phyloP scores from a whole-genome alignment of 2,797 vertebrate genomes.

The Gymnopithys bicolor region DNA sequence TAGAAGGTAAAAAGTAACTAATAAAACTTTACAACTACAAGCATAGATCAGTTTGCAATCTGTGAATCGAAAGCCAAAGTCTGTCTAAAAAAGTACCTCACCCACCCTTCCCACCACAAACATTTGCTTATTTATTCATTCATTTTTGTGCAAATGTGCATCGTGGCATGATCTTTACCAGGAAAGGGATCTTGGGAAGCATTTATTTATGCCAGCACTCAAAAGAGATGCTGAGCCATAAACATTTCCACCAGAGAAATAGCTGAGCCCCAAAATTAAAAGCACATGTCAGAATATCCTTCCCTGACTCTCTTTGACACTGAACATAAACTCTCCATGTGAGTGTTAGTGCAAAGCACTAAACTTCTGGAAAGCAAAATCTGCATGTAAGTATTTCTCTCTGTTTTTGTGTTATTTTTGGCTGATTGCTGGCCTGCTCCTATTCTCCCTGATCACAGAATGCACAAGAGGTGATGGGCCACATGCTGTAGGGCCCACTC shows the following conservation, averaged over 20 bases:
- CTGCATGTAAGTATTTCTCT: slow-evolving; percentile 33
- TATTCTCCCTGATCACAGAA: slow-evolving; percentile 56
- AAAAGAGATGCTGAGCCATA: slow-evolving; percentile 37
- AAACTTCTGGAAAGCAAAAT: slow-evolving; percentile 53
- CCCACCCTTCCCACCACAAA: neutral
- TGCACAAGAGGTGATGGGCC: slow-evolving; percentile 63
- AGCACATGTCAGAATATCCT: slow-evolving; percentile 57
- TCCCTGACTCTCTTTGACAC: slow-evolving; percentile 50
- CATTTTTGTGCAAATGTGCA: slow-evolving; percentile 4
- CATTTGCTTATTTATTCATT: neutral
- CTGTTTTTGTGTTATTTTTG: slow-evolving; percentile 61
- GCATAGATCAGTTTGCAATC: neutral
- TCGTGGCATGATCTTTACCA: neutral
- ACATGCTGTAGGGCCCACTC: slow-evolving; percentile 39
- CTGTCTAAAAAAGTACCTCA: neutral
- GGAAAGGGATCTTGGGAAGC: neutral
- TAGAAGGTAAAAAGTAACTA: neutral
- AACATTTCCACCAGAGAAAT: slow-evolving; percentile 39
- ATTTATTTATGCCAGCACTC: slow-evolving; percentile 44
- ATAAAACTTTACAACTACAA: neutral
- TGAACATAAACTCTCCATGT: slow-evolving; percentile 58
- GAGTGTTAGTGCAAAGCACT: slow-evolving; percentile 46
- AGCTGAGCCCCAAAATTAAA: slow-evolving; percentile 58
- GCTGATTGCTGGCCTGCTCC: slow-evolving; percentile 43
- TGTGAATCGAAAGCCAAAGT: neutral